Evolutionary conservation across 2,888 invertebrate species (phyloP), one percentile per base, ranked within the genome.

Genomic region (Drosophila demipolita): DNA sequence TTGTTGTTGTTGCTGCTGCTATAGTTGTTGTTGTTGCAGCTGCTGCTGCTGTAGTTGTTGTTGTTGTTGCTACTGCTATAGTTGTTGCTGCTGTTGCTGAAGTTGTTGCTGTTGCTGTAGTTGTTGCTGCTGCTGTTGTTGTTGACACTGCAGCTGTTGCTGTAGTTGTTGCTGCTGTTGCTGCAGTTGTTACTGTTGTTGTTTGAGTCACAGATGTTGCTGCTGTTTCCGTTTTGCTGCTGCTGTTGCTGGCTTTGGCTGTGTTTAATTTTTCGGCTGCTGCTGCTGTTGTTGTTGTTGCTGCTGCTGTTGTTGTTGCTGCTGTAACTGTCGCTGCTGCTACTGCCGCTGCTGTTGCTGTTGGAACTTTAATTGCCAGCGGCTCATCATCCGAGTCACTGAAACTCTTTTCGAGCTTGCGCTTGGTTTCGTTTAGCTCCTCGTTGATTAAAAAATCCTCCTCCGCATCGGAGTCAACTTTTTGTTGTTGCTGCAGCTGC

Each of bases 381-480:
- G 95, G 95, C 88, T 96, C 96, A 82, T 95, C 95, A 80, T 96
- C 95, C 1, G 95, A 95, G 87, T 95, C 95, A 81, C 94, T 94
- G 69, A 95, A 95, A 78, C 93, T 94, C 75, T 93, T 93, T 68
- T 94, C 93, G 11, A 93, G 82, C 81, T 92, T 91, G 23, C 93
- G 85, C 75, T 91, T 91, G 0, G 91, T 91, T 83, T 92, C 91
- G 63, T 91, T 91, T 26, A 92, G 83, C 62, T 92, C 91, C 78
- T 91, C 89, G 67, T 91, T 92, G 32, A 92, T 80, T 50, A 92
- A 70, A 81, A 92, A 91, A 75, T 93, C 92, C 68, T 91, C 91
- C 66, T 92, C 92, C 8, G 92, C 92, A 71, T 90, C 87, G 60
- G 82, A 85, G 62, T 87, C 90, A 72, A 76, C 80, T 59, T 86